These are phyloP conservation scores for Pavo muticus DNA, from an alignment of 2,113 vertebrate species.

Conservation along the genomic window DNA sequence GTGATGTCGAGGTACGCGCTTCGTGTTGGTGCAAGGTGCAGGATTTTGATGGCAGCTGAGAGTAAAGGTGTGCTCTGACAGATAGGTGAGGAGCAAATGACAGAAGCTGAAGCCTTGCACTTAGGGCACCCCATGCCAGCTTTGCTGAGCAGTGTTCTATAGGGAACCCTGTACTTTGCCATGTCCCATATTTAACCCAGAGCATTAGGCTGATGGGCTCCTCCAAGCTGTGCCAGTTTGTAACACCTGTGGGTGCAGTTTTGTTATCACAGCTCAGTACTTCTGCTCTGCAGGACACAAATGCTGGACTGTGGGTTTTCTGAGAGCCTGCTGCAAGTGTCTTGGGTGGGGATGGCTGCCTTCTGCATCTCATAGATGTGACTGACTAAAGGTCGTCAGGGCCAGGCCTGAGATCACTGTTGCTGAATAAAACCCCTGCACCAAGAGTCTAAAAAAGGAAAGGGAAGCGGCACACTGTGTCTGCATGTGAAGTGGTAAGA, in stretches of 20 bases:
- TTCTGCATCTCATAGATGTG: neutral
- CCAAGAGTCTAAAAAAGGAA: conserved; percentile 57
- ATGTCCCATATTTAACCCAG: fast-evolving
- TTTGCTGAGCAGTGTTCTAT: neutral
- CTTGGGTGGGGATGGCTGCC: fast-evolving
- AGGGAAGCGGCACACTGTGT: conserved; percentile 50
- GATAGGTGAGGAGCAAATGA: neutral
- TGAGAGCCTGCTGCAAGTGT: neutral
- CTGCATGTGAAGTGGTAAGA: conserved; percentile 50
- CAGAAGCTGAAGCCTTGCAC: neutral
- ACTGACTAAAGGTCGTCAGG: conserved; percentile 33
- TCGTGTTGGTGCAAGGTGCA: fast-evolving
- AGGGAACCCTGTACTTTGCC: fast-evolving
- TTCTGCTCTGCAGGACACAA: neutral
- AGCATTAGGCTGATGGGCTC: neutral
- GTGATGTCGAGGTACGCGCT: fast-evolving
- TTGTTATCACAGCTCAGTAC: neutral
- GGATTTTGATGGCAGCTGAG: fast-evolving
- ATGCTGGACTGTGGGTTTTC: fast-evolving
- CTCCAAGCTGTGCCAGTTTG: neutral
- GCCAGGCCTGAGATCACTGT: conserved; percentile 53
- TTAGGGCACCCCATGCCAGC: fast-evolving
- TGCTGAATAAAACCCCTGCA: conserved; percentile 59
- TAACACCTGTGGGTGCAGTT: fast-evolving
- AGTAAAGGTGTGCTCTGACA: neutral